phyloP scores from a whole-genome alignment of 2,113 vertebrate species.

The Chrysochloris asiatica region DNA sequence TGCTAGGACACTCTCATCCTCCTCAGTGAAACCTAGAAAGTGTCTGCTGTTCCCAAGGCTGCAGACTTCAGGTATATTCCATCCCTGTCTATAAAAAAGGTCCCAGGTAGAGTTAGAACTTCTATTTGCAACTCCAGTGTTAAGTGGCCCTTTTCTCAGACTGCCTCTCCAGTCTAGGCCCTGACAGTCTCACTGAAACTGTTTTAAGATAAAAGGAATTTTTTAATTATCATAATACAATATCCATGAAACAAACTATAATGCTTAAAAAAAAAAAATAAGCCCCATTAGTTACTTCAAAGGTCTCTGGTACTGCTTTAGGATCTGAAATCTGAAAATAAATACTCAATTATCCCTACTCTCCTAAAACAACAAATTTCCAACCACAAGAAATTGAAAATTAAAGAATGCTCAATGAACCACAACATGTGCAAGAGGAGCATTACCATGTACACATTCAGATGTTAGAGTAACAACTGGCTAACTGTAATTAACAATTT shows the following conservation, averaged over 20 bases:
- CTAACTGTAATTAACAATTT: slow-evolving; percentile 41
- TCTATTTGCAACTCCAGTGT: background rate
- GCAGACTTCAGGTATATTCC: background rate
- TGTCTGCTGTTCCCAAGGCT: background rate
- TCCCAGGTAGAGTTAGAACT: background rate
- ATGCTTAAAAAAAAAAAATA: too few species aligned
- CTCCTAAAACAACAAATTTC: background rate
- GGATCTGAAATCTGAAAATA: background rate
- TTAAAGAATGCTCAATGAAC: slow-evolving; percentile 16
- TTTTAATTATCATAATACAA: slow-evolving; percentile 20
- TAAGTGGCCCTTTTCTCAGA: background rate
- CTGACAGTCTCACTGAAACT: background rate
- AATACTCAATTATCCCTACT: background rate
- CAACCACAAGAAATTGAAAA: slow-evolving; percentile 31
- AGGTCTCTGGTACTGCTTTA: background rate
- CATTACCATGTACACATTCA: background rate
- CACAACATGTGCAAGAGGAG: background rate
- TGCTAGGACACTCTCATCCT: background rate
- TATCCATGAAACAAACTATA: background rate
- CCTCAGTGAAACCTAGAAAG: background rate
- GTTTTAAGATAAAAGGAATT: background rate
- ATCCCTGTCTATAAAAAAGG: background rate
- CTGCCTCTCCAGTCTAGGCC: background rate
- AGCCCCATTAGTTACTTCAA: too few species aligned
- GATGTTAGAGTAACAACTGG: slow-evolving; percentile 29